Percentiles rank a stretch among this genome's conserved stretches.
Conservation (phyloP, 92 coral and sea anemone species). For the Ricordea florida region DNA sequence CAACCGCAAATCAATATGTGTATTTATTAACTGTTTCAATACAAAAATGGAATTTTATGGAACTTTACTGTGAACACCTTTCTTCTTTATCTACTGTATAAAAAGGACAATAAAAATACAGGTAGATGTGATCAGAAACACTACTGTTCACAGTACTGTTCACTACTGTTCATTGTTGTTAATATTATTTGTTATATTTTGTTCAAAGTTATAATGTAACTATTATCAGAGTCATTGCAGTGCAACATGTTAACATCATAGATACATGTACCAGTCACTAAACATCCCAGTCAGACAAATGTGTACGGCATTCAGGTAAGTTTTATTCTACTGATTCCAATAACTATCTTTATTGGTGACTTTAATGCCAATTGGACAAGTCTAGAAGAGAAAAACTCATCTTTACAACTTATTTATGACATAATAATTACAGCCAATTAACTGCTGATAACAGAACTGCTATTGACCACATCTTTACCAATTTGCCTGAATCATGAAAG, state of each 20-base stretch:
- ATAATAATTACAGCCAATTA: neutral
- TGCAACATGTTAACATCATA: neutral
- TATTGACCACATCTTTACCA: neutral
- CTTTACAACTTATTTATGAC: neutral
- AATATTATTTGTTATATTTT: no score
- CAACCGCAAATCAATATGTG: no score
- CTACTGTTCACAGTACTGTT: no score
- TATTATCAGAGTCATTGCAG: neutral
- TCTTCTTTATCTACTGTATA: no score
- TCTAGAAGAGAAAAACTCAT: neutral
- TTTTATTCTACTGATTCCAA: neutral
- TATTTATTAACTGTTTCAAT: no score
- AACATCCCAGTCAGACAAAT: neutral
- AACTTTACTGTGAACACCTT: no score
- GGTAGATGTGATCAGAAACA: no score
- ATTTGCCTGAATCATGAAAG: neutral
- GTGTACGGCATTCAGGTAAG: neutral
- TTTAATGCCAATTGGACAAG: neutral
- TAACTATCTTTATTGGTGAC: neutral
- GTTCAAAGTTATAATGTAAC: neutral
- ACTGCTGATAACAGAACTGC: neutral
- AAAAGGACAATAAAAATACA: no score
- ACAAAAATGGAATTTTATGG: no score
- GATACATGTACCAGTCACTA: neutral
- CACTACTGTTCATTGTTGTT: no score